Percentiles rank a stretch among this genome's conserved stretches.
These are phyloP conservation scores for Passer montanus DNA, from an alignment of 2,113 vertebrate species.

Conservation along the genomic window DNA sequence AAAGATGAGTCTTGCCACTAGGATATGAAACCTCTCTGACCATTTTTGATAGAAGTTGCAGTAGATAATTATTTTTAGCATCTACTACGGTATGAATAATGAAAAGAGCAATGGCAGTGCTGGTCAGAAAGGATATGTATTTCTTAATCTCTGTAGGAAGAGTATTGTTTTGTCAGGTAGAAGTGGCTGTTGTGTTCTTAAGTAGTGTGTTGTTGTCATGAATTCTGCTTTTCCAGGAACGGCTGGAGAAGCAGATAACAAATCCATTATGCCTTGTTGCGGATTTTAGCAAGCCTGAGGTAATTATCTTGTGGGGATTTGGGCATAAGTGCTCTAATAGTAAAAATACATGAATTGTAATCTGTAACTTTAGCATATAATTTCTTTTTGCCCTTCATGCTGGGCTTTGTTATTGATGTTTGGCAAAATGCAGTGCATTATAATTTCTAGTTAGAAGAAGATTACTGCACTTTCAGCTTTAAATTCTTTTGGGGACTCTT, in stretches of 20 bases:
- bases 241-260: slow-evolving; percentile 85
- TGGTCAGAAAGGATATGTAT: neutral
- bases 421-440: neutral
- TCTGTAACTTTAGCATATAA: neutral
- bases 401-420: neutral
- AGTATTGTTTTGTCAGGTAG: neutral
- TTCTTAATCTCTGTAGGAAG: neutral
- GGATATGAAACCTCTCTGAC: neutral
- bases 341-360: neutral
- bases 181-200: neutral
- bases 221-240: slow-evolving; percentile 78
- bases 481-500: neutral
- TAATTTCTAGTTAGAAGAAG: neutral
- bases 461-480: neutral
- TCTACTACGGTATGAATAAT: neutral
- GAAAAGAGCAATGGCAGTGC: neutral
- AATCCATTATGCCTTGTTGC: slow-evolving; percentile 84
- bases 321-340: neutral
- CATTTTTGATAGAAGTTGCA: neutral
- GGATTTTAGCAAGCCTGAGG: slow-evolving; percentile 96
- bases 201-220: neutral
- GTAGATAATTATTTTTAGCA: neutral
- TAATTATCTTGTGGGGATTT: slow-evolving; percentile 58
- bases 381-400: neutral
- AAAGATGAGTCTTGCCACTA: neutral